A percentile compares a stretch with the other conserved stretches of the same genome.
phyloP scores from a whole-genome alignment of 2,113 vertebrate genomes.

The Ictalurus furcatus region DNA sequence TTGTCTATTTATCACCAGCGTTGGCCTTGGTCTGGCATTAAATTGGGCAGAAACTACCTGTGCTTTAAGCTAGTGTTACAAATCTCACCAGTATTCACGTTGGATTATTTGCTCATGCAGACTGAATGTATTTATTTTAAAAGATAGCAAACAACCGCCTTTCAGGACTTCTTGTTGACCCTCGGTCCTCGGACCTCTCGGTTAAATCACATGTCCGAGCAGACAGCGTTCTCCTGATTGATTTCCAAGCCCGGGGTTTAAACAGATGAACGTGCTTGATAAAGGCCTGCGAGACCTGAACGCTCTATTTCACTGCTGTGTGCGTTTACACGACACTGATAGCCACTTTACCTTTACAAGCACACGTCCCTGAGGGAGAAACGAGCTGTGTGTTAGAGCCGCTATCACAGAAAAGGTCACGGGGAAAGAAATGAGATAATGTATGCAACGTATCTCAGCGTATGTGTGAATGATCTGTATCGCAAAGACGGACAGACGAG shows the following conservation, averaged over 20 bases:
- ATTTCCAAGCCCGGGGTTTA: constrained; percentile 37
- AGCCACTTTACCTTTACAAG: constrained; percentile 30
- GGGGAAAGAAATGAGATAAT: neutral
- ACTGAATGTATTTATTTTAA: constrained; percentile 14
- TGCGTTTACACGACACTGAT: neutral
- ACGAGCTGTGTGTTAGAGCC: constrained; percentile 18
- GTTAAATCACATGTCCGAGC: constrained; percentile 16
- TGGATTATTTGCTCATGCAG: neutral
- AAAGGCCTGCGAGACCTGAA: constrained; percentile 26
- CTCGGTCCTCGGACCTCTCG: neutral
- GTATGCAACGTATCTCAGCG: neutral
- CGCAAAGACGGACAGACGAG: neutral
- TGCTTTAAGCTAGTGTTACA: neutral
- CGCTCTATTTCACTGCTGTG: constrained; percentile 34
- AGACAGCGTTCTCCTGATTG: constrained; percentile 22
- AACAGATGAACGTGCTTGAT: constrained; percentile 38
- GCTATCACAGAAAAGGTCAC: neutral
- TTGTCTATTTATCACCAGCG: neutral
- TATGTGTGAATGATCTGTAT: neutral
- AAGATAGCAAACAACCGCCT: constrained; percentile 8
- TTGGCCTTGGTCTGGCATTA: constrained; percentile 1
- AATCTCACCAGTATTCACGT: neutral
- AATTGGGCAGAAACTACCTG: neutral
- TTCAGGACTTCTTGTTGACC: neutral
- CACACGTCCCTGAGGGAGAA: constrained; percentile 5